Evolutionary conservation across 23 tunicate genomes (phyloP).

Genomic region (Ciona savignyi): DNA sequence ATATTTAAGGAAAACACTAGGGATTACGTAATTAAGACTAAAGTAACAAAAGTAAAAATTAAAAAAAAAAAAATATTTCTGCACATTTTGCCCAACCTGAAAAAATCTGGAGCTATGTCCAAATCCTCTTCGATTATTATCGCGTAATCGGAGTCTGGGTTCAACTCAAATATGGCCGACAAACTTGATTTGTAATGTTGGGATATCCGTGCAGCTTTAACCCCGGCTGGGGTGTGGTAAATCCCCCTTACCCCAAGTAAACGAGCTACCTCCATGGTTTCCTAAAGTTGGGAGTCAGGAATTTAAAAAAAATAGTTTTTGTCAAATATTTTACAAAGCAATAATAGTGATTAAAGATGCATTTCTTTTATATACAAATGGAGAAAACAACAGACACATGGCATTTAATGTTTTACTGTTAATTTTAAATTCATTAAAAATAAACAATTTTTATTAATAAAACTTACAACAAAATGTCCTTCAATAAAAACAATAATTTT

Average conservation of each 20-base stretch:
- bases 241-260: constrained; percentile 52
- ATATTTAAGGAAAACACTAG: too few relatives aligned
- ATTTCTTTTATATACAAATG: too few relatives aligned
- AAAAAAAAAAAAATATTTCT: too few relatives aligned
- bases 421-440: too few relatives aligned
- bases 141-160: constrained; percentile 49
- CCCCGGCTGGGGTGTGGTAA: constrained; percentile 68
- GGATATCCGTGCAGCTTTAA: constrained; percentile 69
- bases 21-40: too few relatives aligned
- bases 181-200: constrained; percentile 81
- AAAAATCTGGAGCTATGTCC: constrained; percentile 89
- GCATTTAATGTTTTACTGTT: too few relatives aligned
- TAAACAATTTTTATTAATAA: too few relatives aligned
- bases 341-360: neutral
- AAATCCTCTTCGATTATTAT: constrained; percentile 93
- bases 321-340: neutral
- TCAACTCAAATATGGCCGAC: constrained; percentile 35
- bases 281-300: too few relatives aligned
- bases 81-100: constrained; percentile 20
- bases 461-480: constrained; percentile 56
- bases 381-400: too few relatives aligned
- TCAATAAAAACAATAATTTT: constrained; percentile 75
- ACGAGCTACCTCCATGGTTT: constrained; percentile 61
- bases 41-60: too few relatives aligned
- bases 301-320: too few relatives aligned